Percentiles rank a stretch among this genome's conserved stretches.
phyloP scores from a whole-genome alignment of 2,888 invertebrate genomes.

The Gonocerus acuteangulatus region DNA sequence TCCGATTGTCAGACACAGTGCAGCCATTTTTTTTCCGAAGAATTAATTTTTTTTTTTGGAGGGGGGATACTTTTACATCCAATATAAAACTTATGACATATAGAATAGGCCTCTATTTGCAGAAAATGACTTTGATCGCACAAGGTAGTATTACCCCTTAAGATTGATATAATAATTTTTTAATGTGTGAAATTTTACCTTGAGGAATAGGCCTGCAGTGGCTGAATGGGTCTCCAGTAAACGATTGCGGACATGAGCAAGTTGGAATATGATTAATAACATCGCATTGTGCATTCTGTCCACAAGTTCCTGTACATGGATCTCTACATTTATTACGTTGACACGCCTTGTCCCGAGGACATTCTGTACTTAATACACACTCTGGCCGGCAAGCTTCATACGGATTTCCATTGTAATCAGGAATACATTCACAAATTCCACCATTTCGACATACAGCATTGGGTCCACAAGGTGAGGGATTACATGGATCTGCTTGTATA shows the following conservation, averaged over 20 bases:
- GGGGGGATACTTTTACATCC: too few relatives aligned
- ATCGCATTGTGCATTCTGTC: constrained; percentile 61
- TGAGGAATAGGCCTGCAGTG: constrained; percentile 43
- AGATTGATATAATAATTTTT: too few relatives aligned
- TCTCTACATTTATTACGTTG: constrained; percentile 67
- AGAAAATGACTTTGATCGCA: too few relatives aligned
- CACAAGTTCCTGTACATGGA: constrained; percentile 72
- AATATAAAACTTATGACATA: too few relatives aligned
- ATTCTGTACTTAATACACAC: constrained; percentile 78
- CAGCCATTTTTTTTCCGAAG: too few relatives aligned
- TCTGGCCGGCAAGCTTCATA: constrained; percentile 67
- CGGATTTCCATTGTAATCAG: constrained; percentile 76
- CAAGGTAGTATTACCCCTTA: too few relatives aligned
- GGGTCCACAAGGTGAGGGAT: constrained; percentile 79
- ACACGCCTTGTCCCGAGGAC: constrained; percentile 65
- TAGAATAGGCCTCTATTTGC: too few relatives aligned
- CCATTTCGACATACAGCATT: constrained; percentile 71
- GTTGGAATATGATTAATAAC: constrained; percentile 53
- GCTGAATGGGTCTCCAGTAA: constrained; percentile 53
- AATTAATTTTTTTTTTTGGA: too few relatives aligned
- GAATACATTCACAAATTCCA: constrained; percentile 70
- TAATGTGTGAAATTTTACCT: too few relatives aligned
- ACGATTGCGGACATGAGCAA: constrained; percentile 51
- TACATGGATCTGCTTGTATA: constrained; percentile 63
- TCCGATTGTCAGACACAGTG: too few relatives aligned